Base-by-base conservation (phyloP, 1,140 invertebrate species). In the Arion vulgaris region DNA sequence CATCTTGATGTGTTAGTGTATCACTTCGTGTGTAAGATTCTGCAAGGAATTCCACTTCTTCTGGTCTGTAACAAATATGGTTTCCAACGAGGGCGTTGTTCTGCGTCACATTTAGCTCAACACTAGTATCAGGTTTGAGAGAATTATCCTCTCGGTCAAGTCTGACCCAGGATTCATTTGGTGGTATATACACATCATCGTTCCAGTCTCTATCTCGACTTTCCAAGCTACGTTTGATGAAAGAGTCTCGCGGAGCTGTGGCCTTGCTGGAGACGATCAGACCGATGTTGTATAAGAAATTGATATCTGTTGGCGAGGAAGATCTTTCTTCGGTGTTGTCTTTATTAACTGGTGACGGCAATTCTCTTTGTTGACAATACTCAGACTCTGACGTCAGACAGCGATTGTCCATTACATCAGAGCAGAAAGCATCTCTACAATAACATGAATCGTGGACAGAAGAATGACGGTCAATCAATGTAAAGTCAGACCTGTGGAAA, bases 251-350 rank as follows among this genome's bases (percentile, higher is more conserved):
- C 32, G 62, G 17, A 23, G 11, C 5, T 32, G 39, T 72, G 1
- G 17, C 73, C 32, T 75, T 78, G 45, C 34, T 66, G 36, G 76
- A 78, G 5, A 78, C 51, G 36, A 78, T 68, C 23, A 78, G 34
- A 41, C 76, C 76, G 45, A 78, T 62, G 53, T 78, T 78, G 76
- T 78, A 78, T 17, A 78, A 45, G 39, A 78, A 68, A 32, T 76
- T 51, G 7, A 49, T 45, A 11, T 76, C 74, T 53, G 45, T 76
- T 28, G 45, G 45, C 49, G 28, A 38, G 26, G 74, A 26, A 17
- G 38, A 39, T 38, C n/a, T 38, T 0, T 73, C 38, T n/a, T 49
- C 71, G 26, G 23, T 73, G 41, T 23, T 28, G 71, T 32, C 36
- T 73, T 49, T 39, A 41, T 38, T 32, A 39, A 13, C 38, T 26